Evolutionary conservation across 2,113 vertebrate genomes (phyloP).

Genomic region (Hippolais icterina): DNA sequence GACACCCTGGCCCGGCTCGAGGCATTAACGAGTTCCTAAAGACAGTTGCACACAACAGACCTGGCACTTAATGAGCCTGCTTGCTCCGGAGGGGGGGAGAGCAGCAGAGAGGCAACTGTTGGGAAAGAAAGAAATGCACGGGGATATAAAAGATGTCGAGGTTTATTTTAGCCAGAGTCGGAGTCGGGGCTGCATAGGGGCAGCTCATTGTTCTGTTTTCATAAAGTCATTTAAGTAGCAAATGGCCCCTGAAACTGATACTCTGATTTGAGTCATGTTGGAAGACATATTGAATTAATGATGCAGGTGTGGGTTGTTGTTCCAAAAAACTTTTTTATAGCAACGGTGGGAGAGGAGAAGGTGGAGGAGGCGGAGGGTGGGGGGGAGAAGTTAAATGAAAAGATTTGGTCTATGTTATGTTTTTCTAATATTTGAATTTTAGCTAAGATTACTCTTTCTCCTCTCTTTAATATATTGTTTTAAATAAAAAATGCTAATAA

Average conservation of each 20-base stretch:
- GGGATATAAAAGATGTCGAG: conserved; percentile 16
- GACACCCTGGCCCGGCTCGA: rapidly evolving
- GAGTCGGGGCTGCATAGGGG: background rate
- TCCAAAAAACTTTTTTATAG: conserved; percentile 64
- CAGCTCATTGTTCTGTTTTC: conserved; percentile 52
- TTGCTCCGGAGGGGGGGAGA: background rate
- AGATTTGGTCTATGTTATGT: conserved; percentile 60
- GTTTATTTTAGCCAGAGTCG: conserved; percentile 40
- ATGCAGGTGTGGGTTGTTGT: conserved; percentile 62
- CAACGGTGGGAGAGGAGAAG: conserved; percentile 37
- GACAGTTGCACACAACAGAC: conserved; percentile 7
- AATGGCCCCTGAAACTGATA: conserved; percentile 71
- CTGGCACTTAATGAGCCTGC: background rate
- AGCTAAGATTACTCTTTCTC: conserved; percentile 75
- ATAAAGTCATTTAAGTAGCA: conserved; percentile 67
- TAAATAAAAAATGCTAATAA: conserved; percentile 85
- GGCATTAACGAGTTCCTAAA: background rate
- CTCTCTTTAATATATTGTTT: conserved; percentile 83
- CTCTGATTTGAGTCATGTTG: conserved; percentile 59
- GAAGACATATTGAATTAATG: conserved; percentile 72
- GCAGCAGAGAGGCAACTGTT: background rate
- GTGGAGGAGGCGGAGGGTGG: background rate
- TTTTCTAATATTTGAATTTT: conserved; percentile 78
- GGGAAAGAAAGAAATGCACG: background rate
- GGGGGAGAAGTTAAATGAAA: conserved; percentile 43